Evolutionary conservation across 2,797 vertebrate species (phyloP), one percentile per base, ranked within the genome.

Genomic region (Dicrostonyx torquatus): DNA sequence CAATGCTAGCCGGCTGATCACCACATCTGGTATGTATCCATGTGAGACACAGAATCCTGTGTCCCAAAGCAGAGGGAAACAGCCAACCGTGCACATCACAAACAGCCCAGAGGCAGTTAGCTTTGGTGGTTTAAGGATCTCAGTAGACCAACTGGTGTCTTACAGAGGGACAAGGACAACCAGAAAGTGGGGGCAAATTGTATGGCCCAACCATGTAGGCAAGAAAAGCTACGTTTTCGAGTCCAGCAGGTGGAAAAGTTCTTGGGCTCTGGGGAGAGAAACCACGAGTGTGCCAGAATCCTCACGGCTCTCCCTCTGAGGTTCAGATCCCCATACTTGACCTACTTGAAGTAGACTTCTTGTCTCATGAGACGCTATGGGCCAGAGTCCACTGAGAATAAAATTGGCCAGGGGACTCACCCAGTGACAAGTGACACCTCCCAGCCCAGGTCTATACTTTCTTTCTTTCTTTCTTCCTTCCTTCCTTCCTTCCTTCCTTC

Each of bases 41-140:
- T 0, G 37, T 14, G 1, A 18, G 83, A 4, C 0, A 4, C 37
- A 8, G 76, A 29, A 34, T 4, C 0, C 0, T 11, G 6, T 0
- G 5, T 72, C 15, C 82, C 3, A 0, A 17, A n/a, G 10, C 0
- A 0, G 5, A 5, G 43, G 50, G 34, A 13, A 34, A n/a, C 3
- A 29, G 5, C 8, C 26, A 6, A 1, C 26, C 7, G 2, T n/a
- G 8, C 3, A 6, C 7, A 0, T 43, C 24, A 24, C 45, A 70
- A 31, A 48, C 37, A 79, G n/a, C 17, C 84, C 2, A n/a, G 6
- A 58, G 85, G 40, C 26, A 14, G 1, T 0, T 0, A 68, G 75
- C 45, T n/a, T 78, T 2, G 0, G 2, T 8, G n/a, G 7, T 1
- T 55, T 6, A 5, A 29, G 37, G 86, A 40, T 6, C 34, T 10